Base-by-base conservation (phyloP, 2,888 invertebrate genomes). In the Aspidapion aeneum region DNA sequence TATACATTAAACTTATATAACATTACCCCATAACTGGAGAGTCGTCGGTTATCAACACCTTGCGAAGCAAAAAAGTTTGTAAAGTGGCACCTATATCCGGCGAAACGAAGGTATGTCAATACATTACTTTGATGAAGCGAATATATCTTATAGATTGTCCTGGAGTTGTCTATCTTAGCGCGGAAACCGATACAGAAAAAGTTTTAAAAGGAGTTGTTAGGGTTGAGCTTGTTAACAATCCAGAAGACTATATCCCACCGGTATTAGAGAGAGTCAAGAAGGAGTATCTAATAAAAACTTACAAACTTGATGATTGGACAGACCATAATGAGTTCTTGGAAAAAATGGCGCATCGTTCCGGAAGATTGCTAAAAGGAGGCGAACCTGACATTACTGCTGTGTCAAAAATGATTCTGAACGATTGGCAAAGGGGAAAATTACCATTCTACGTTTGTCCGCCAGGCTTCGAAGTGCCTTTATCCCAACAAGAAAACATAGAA, bases 111-210 rank as follows among this genome's bases (percentile, higher is more conserved):
- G 97, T 98, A 1, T 99, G 99, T 99, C 99, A 99, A 79, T 99
- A 99, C 77, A 96, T 99, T 52, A 98, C 98, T 0, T 81, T 99
- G 60, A 99, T 99, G 98, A 89, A 88, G 72, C 86, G 94, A 71
- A 98, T 99, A 75, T 99, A 93, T 79, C 83, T 99, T 16, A 98
- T 99, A 71, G 99, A 99, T 83, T 99, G 98, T 79, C 99, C 99
- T 1, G 99, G 99, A 48, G 93, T 99, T 61, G 99, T 99, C 2
- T 98, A 98, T 81, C 97, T 98, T 7, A 92, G 94, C 9, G 94
- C 95, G 16, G 98, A 98, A 82, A 92, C 94, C 1, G 98, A 99
- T 71, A 90, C 94, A 0, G 94, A 94, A 73, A 94, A 94, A 76
- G 96, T 99, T 49, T 83, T 99, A 1, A 99, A 98, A 81, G 98